A percentile compares a stretch with the other conserved stretches of the same genome.
phyloP scores from a whole-genome alignment of 2,797 vertebrate species.

The Cryptoblepharus egeriae region DNA sequence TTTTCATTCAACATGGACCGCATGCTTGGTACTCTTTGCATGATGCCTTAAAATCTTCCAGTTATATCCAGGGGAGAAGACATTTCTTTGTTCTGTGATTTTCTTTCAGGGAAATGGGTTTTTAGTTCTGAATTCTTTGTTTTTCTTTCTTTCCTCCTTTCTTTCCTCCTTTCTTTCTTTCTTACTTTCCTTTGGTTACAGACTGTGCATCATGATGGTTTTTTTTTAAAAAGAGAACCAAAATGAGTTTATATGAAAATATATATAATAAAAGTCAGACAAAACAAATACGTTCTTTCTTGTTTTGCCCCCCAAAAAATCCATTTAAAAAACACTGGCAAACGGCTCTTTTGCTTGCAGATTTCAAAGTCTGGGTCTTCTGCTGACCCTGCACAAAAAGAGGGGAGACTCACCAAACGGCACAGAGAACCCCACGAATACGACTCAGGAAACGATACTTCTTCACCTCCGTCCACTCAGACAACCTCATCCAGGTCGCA shows the following conservation, averaged over 20 bases:
- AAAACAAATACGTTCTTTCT: slow-evolving; percentile 43
- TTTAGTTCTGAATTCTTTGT: slow-evolving; percentile 75
- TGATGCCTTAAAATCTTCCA: slow-evolving; percentile 88
- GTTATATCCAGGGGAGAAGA: slow-evolving; percentile 83
- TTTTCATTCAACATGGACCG: slow-evolving; percentile 83
- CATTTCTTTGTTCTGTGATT: slow-evolving; percentile 84
- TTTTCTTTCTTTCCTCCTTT: slow-evolving; percentile 60
- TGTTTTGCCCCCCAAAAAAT: slow-evolving; percentile 8
- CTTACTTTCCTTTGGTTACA: slow-evolving; percentile 82
- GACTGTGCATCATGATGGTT: slow-evolving; percentile 84
- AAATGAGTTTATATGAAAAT: slow-evolving; percentile 64
- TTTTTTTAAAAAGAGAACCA: slow-evolving; percentile 51
- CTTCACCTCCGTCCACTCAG: slow-evolving; percentile 92
- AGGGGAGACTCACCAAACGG: slow-evolving; percentile 76
- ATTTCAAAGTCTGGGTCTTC: slow-evolving; percentile 86
- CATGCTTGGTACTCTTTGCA: slow-evolving; percentile 94
- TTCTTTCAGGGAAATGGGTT: slow-evolving; percentile 86
- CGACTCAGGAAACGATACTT: slow-evolving; percentile 97
- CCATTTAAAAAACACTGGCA: slow-evolving; percentile 77
- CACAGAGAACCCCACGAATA: slow-evolving; percentile 87
- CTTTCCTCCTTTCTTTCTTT: background rate
- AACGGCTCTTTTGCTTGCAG: slow-evolving; percentile 92
- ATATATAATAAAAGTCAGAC: slow-evolving; percentile 18
- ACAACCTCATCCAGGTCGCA: slow-evolving; percentile 83
- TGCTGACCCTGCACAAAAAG: slow-evolving; percentile 83